Percentiles rank a stretch among this genome's conserved stretches.
phyloP scores from a whole-genome alignment of 2,797 vertebrate species.

The Cossypha polioptera region DNA sequence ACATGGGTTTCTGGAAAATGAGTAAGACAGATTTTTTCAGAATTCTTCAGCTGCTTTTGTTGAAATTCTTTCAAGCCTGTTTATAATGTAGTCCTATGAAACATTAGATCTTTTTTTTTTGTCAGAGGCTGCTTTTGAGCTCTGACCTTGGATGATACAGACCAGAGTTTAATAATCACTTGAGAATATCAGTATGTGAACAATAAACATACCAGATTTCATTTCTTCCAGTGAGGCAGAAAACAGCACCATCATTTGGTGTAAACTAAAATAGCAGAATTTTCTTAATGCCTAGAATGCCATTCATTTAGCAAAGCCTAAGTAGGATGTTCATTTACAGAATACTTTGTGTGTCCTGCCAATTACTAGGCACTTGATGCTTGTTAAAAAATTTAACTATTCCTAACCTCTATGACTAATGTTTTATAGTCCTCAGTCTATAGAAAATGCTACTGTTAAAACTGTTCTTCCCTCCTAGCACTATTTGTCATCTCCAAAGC shows the following conservation, averaged over 20 bases:
- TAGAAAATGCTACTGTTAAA: background rate
- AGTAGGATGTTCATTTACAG: background rate
- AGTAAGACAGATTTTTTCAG: background rate
- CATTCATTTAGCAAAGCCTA: background rate
- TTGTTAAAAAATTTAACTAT: background rate
- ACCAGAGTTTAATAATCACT: slow-evolving; percentile 33
- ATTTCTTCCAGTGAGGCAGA: background rate
- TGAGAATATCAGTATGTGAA: slow-evolving; percentile 17
- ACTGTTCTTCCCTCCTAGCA: background rate
- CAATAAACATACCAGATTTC: slow-evolving; percentile 3
- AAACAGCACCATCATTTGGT: background rate
- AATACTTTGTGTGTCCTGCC: background rate
- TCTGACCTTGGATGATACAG: slow-evolving; percentile 28
- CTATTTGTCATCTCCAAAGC: background rate
- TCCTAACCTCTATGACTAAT: background rate
- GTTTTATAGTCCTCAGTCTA: background rate
- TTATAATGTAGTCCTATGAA: background rate
- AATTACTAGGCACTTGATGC: background rate
- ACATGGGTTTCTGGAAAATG: background rate
- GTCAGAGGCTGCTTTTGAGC: background rate
- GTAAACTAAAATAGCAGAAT: background rate
- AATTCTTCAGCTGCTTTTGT: background rate
- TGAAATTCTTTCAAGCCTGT: background rate
- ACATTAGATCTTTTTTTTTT: slow-evolving; percentile 4
- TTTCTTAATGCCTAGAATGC: background rate